Evolutionary conservation across 2,113 vertebrate species (phyloP), one percentile per base, ranked within the genome.

Genomic region (Nymphicus hollandicus): DNA sequence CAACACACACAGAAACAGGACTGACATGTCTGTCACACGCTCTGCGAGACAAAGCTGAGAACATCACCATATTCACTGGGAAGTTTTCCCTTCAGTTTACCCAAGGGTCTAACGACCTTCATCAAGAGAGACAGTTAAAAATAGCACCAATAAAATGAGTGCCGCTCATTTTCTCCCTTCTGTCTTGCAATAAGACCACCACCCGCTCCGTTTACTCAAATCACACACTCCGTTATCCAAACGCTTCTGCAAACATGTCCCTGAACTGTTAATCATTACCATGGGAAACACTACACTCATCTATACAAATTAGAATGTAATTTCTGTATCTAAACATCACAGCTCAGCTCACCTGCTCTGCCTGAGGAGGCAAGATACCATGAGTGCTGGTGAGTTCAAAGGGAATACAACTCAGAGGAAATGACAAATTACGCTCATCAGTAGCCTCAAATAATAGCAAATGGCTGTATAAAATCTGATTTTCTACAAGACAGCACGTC

Each of bases 31-130:
- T 91, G 77, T 76, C 89, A 76, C 83, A 86, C 15, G 86, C 70
- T 82, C 71, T 46, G 95, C 4, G 7, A 97, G 95, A 94, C 96
- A 56, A 93, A 90, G 94, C 94, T 95, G 94, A 88, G 91, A 92
- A 83, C 0, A 68, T 61, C 88, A 66, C 63, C 83, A 9, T 7
- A 4, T 73, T 72, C 79, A 5, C 86, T 9, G 71, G 86, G 79
- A 88, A 90, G 58, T 55, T 74, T 37, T 55, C 63, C 66, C 82
- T 47, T 63, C 8, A 3, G 3, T 47, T 56, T 41, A 58, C 25
- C 53, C 86, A 7, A 81, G 68, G 81, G 70, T 69, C 71, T 52
- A 35, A 55, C 17, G 5, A 63, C 87, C 85, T 83, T 66, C 20
- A 1, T 63, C 35, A 33, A 82, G 58, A 68, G 83, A 20, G 47